Conservation (phyloP, 2,113 vertebrate species). For the Lanius ludovicianus region DNA sequence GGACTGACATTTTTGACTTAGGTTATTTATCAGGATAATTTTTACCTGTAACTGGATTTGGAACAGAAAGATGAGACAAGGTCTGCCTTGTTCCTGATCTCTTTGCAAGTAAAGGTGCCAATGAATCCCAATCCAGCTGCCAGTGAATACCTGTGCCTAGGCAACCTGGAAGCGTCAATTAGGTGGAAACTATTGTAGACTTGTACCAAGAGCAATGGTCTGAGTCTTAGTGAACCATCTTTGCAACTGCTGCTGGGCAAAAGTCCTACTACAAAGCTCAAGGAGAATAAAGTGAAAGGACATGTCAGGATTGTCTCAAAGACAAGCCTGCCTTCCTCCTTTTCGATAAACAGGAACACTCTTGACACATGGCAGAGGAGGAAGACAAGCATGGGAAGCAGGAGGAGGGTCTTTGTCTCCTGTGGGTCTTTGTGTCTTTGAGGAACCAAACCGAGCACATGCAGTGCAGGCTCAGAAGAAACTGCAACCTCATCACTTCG, state of each 20-base stretch:
- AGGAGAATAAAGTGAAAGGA: background rate
- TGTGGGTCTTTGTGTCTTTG: background rate
- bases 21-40: background rate
- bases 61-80: background rate
- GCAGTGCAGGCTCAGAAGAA: background rate
- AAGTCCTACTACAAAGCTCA: background rate
- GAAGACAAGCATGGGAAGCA: background rate
- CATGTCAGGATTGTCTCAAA: background rate
- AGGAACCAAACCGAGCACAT: background rate
- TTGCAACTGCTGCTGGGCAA: background rate
- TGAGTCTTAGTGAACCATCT: background rate
- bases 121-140: background rate
- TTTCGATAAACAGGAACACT: fast-evolving
- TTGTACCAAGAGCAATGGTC: background rate
- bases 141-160: background rate
- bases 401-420: background rate
- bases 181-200: background rate
- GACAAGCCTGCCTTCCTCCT: background rate
- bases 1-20: background rate
- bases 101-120: background rate
- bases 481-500: background rate
- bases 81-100: background rate
- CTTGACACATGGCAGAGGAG: background rate
- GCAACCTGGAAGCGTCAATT: background rate
- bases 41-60: background rate